Evolutionary conservation across 2,888 invertebrate species (phyloP), one percentile per base, ranked within the genome.

Genomic region (Notodonta dromedarius): DNA sequence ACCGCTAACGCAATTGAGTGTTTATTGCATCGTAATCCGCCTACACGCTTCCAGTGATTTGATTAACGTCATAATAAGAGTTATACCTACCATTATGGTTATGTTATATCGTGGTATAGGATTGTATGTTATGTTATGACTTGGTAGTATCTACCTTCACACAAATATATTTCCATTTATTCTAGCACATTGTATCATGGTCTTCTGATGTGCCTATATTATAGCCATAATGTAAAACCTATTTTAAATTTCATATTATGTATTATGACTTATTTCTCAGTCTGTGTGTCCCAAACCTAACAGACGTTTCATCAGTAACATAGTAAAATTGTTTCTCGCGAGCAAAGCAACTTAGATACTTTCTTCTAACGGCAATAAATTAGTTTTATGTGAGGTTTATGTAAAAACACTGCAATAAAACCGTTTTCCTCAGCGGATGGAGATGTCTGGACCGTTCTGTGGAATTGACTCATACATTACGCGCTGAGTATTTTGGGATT

Each of bases 341-440:
- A 58, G 53, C 59, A 52, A 44, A 57, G 57, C 35, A 59, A 58
- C 62, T 65, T 65, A 63, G 60, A 63, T 62, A 69, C 70, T 72
- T 63, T 67, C 62, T 64, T 66, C 66, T 72, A 64, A 63, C 67
- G 64, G 74, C 73, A 59, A 88, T 89, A 88, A 88, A 88, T 88
- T 86, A 84, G 81, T 80, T 87, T 89, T 87, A 89, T 87, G 85
- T 68, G 80, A 75, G 81, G 74, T 85, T 87, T 87, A 88, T 88
- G 88, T 87, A 86, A 88, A 87, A 87, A 85, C 82, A 86, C 59
- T 70, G 84, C 81, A 84, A 88, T 88, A 88, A 88, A 86, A 86
- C 73, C 79, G 79, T 82, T 80, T 83, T 73, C 76, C 75, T 71
- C 66, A 66, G 68, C 68, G 74, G 74, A 85, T 83, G 79, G 80